Evolutionary conservation across 2,797 vertebrate species (phyloP), one percentile per base, ranked within the genome.

Genomic region (Oryzias sinensis): DNA sequence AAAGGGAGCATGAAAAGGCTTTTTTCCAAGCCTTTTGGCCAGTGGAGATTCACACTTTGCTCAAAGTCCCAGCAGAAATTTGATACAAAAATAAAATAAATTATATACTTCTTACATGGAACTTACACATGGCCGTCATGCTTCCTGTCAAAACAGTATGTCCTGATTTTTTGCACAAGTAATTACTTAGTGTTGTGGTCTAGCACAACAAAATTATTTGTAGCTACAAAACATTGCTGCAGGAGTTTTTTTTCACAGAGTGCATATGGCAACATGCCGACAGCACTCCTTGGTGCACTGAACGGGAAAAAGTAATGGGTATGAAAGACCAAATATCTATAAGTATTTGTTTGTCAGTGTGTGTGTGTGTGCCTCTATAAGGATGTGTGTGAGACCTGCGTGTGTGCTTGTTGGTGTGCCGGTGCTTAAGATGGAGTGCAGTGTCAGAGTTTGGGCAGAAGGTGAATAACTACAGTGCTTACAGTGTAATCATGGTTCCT

Each of bases 391-490:
- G 62, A 48, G 69, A 52, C 14, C 20, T 44, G 68, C 60, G 57
- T 83, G 80, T 82, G 82, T 85, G 73, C 43, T 77, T 56, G 76
- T 66, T 48, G 59, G 68, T 29, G 63, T 68, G 77, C 72, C 40
- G 62, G 79, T 76, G 81, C 73, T 62, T 74, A 92, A 91, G 90
- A 92, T 89, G 79, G 89, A 92, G 89, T 89, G 79, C 72, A 44
- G 86, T 92, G 91, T 90, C 87, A 82, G 76, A 80, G 85, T 92
- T 89, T 88, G 87, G 91, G 90, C 88, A 90, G 88, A 87, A 84
- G 90, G 88, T 93, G 91, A 93, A 91, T 92, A 92, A 93, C 87
- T 90, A 89, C 88, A 85, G 84, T 87, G 85, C 90, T 93, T 92
- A 92, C 87, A 84, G 89, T 92, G 91, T 91, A 93, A 93, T 92